phyloP scores from a whole-genome alignment of 2,113 vertebrate species.

The Otocyon megalotis region DNA sequence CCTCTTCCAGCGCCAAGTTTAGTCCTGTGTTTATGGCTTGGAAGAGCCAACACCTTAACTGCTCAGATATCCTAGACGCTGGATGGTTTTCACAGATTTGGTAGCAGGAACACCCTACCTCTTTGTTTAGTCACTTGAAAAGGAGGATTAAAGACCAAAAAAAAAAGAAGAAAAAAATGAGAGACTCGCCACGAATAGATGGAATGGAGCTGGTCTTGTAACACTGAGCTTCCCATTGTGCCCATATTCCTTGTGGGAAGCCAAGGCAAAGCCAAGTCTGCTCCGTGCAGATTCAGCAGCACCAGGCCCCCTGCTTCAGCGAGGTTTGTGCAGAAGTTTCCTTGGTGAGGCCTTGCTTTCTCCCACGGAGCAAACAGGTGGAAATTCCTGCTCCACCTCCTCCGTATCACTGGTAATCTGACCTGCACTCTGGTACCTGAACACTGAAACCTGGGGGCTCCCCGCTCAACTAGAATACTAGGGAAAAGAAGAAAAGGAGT shows the following conservation, averaged over 20 bases:
- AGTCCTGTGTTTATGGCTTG: conserved; percentile 27
- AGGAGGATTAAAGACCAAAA: conserved; percentile 72
- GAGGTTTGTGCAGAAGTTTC: conserved; percentile 42
- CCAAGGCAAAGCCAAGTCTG: conserved; percentile 35
- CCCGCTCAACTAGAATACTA: conserved; percentile 80
- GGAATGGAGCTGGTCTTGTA: conserved; percentile 54
- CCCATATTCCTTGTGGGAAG: conserved; percentile 28
- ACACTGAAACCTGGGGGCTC: conserved; percentile 77
- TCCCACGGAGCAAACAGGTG: conserved; percentile 62
- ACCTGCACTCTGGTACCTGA: conserved; percentile 72
- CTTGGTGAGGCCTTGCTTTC: conserved; percentile 60
- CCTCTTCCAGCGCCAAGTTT: conserved; percentile 17
- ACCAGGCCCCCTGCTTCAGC: neutral
- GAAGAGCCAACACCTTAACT: conserved; percentile 66
- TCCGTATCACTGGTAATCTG: conserved; percentile 69
- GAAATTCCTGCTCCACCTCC: conserved; percentile 78
- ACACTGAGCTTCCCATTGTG: conserved; percentile 16
- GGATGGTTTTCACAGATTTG: conserved; percentile 75
- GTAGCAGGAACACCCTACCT: conserved; percentile 64
- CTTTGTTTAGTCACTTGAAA: conserved; percentile 79
- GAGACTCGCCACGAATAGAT: conserved; percentile 42
- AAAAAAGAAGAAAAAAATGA: neutral
- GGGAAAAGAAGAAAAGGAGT: conserved; percentile 68
- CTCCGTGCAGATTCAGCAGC: conserved; percentile 60
- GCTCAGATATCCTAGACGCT: conserved; percentile 48